Evolutionary conservation across 2,797 vertebrate genomes (phyloP).

Genomic region (Diglossa cyanea): DNA sequence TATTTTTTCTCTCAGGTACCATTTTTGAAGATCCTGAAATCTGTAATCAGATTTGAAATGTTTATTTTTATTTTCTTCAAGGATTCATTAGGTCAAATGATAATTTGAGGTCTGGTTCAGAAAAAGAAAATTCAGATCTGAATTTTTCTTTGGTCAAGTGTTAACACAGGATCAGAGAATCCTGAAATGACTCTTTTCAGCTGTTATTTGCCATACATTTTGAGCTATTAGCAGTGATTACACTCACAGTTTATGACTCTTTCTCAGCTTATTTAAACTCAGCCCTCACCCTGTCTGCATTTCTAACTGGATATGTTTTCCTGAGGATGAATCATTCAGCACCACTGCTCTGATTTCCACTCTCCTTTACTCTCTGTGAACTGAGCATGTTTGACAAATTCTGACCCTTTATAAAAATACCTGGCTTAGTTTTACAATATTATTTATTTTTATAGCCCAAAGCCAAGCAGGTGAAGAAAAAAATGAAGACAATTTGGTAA

Average conservation of each 20-base stretch:
- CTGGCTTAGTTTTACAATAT: slow-evolving; percentile 65
- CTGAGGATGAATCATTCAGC: slow-evolving; percentile 20
- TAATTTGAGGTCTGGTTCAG: not conserved
- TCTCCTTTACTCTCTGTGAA: slow-evolving; percentile 3
- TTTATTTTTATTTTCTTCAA: not conserved
- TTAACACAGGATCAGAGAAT: not conserved
- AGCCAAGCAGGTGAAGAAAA: slow-evolving; percentile 74
- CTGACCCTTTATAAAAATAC: slow-evolving; percentile 64
- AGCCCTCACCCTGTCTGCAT: not conserved
- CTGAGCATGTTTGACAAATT: slow-evolving; percentile 57
- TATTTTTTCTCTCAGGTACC: not conserved
- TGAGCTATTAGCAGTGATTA: slow-evolving; percentile 22
- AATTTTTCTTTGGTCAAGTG: not conserved
- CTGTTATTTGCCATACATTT: not conserved
- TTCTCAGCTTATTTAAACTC: slow-evolving; percentile 35
- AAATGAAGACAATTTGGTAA: slow-evolving; percentile 82
- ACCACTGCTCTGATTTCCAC: not conserved
- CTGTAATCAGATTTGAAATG: not conserved
- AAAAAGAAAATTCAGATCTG: not conserved
- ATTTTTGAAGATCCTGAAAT: not conserved
- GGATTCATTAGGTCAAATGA: not conserved
- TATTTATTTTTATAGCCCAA: slow-evolving; percentile 75
- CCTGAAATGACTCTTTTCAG: not conserved
- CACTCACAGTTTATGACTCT: not conserved
- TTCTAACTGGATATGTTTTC: not conserved